Percentiles rank a stretch among this genome's conserved stretches.
phyloP scores from a whole-genome alignment of 2,888 invertebrate species.

The Neria commutata region DNA sequence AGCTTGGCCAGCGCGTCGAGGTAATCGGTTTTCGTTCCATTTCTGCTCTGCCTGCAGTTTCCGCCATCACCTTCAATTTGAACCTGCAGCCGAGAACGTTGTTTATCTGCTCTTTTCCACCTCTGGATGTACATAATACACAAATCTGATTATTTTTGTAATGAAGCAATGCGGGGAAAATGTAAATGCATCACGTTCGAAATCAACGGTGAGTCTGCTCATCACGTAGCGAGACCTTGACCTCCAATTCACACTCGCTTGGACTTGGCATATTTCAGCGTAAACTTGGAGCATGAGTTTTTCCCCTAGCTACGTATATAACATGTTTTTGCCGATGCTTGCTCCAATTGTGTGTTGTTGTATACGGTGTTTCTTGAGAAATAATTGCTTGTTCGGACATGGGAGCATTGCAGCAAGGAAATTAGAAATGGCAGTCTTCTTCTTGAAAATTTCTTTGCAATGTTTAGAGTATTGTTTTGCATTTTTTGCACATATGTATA shows the following conservation, averaged over 20 bases:
- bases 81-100: neutral
- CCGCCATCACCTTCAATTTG: neutral
- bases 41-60: neutral
- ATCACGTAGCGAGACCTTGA: constrained; percentile 18
- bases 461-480: too few relatives aligned
- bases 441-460: too few relatives aligned
- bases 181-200: constrained; percentile 24
- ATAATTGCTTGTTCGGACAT: too few relatives aligned
- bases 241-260: constrained; percentile 9
- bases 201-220: constrained; percentile 12
- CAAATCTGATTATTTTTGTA: neutral
- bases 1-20: neutral
- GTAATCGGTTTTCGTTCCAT: neutral
- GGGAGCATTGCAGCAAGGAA: too few relatives aligned
- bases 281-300: too few relatives aligned
- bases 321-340: too few relatives aligned
- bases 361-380: too few relatives aligned
- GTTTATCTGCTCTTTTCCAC: neutral
- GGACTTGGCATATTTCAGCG: too few relatives aligned
- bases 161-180: constrained; percentile 19
- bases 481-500: too few relatives aligned
- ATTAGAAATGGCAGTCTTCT: too few relatives aligned
- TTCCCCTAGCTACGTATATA: too few relatives aligned
- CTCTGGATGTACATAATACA: neutral
- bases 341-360: too few relatives aligned